These are phyloP conservation scores for Thumatha senex DNA, from an alignment of 2,888 invertebrate species.

Conservation along the genomic window DNA sequence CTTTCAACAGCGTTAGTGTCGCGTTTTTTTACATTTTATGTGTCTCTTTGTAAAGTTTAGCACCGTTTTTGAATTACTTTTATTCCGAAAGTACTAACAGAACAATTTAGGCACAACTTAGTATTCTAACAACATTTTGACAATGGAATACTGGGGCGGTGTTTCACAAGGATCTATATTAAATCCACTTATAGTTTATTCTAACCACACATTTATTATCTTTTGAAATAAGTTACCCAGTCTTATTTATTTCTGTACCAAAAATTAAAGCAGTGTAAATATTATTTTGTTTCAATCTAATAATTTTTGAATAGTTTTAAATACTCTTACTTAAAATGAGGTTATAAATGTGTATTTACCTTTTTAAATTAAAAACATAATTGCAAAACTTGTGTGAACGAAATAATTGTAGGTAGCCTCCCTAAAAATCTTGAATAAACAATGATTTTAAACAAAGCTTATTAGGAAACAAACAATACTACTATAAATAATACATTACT, in stretches of 20 bases:
- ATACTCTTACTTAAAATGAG: too few species aligned
- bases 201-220: conserved; percentile 9
- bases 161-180: conserved; percentile 28
- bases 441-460: conserved; percentile 5
- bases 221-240: too few species aligned
- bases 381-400: too few species aligned
- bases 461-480: conserved; percentile 29
- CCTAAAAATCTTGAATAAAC: conserved; percentile 5
- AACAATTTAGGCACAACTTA: conserved; percentile 22
- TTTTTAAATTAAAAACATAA: too few species aligned
- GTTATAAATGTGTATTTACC: too few species aligned
- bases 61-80: conserved; percentile 18
- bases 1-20: conserved; percentile 29
- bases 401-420: not conserved
- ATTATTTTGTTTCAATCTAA: not conserved
- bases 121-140: conserved; percentile 31
- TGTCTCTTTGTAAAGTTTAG: conserved; percentile 15
- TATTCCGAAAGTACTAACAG: conserved; percentile 17
- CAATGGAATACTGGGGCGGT: conserved; percentile 20
- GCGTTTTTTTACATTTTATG: conserved; percentile 26
- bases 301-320: too few species aligned
- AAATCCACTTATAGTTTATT: conserved; percentile 15
- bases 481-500: conserved; percentile 24
- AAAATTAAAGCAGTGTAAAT: not conserved
- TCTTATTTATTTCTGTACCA: not conserved